Evolutionary conservation across 2,113 vertebrate species (phyloP), one percentile per base, ranked within the genome.

Genomic region (Chaetura pelagica): DNA sequence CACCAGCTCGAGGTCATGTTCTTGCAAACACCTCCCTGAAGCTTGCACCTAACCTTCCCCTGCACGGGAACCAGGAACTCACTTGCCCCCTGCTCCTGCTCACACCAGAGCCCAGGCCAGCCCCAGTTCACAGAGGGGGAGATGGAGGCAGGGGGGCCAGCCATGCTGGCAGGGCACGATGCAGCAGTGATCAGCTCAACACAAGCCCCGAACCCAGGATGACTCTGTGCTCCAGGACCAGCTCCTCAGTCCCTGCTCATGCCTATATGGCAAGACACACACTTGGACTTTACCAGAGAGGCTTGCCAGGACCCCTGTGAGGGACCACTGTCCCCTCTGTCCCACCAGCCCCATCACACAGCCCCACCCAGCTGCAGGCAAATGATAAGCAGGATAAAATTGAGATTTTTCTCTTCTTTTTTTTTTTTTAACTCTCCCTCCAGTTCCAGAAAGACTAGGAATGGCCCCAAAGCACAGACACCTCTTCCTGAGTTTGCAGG

Each of bases 91-190:
- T 4, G 0, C 10, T 44, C 44, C 44, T 18, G 34, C 29, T 46
- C 55, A 19, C n/a, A 26, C 12, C 30, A 42, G 69, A 52, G 13
- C n/a, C 14, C 29, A 58, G 38, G 32, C 51, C 68, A 69, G 27
- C 4, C 0, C 7, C 16, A 3, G 9, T 10, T n/a, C 20, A 51
- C 6, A 9, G 46, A 32, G 32, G 42, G 48, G 48, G 22, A 22
- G 40, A 24, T 22, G 46, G 46, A 49, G 73, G 46, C 21, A 17
- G 18, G 38, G 52, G 15, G 13, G 22, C 10, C 15, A 6, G 62
- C 38, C 46, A 34, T 1, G 2, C 38, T 42, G 49, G 16, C 12
- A 4, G 59, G 26, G 49, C 2, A 2, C 24, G 8, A 44, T 2
- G 14, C 49, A 40, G 46, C n/a, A 54, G 20, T 30, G 7, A 29